Evolutionary conservation across 2,113 vertebrate species (phyloP), one percentile per base, ranked within the genome.

Genomic region (Acrocephalus kingi): DNA sequence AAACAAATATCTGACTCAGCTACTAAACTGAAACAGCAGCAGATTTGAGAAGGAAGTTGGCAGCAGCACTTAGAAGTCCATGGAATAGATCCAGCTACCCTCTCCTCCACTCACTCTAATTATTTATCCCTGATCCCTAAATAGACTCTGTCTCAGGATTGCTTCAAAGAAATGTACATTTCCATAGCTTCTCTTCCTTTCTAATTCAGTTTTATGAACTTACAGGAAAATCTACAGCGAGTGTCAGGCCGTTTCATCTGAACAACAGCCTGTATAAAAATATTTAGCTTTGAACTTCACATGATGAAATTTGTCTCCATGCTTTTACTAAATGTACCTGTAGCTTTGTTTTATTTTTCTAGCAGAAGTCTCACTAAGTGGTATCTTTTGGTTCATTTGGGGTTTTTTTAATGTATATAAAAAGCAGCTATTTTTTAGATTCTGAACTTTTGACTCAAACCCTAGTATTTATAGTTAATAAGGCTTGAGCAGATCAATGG

Each of bases 1-100:
- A 88, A 93, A 90, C 72, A 91, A 93, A 31, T 75, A 94, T 92
- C 96, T 97, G 94, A 96, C 96, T 96, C 96, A 96, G 93, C 95
- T 78, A 68, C 62, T 93, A 94, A 94, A 95, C 77, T 96, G 87
- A 94, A 96, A 81, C 49, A 93, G 83, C 93, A 92, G 92, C 94
- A 95, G 83, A 74, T 95, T 87, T 93, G 46, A 93, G 85, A 41
- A 94, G 64, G 83, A 94, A 96, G 88, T 49, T 97, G 92, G 93
- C 90, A 94, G 52, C 80, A 66, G 11, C 66, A 54, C 88, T 72
- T 58, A 64, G 30, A 84, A 86, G 66, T 48, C 27, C 11, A 14
- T 95, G 95, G 92, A 91, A 51, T 72, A 71, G 69, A 79, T 91
- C 91, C 93, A 96, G 61, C 91, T 94, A 73, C 72, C 69, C 90